These are phyloP conservation scores for Pseudococcus viburni DNA, from an alignment of 2,888 invertebrate species.

Conservation along the genomic window DNA sequence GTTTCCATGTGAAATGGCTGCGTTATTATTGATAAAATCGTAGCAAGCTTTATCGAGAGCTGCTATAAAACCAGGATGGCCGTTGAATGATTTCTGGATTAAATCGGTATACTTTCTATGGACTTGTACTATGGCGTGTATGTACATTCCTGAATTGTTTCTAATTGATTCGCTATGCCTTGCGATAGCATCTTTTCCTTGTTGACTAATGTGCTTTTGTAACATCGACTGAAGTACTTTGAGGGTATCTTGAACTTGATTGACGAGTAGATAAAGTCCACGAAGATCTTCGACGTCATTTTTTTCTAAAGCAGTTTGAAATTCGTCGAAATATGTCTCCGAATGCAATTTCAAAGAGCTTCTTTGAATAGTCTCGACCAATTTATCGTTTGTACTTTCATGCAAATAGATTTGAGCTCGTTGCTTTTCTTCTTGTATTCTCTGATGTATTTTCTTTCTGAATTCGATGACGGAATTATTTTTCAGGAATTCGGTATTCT, in stretches of 20 bases:
- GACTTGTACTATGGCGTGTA: slow-evolving; percentile 95
- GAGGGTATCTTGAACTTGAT: slow-evolving; percentile 92
- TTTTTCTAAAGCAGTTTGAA: slow-evolving; percentile 91
- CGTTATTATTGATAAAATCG: slow-evolving; percentile 96
- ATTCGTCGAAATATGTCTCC: slow-evolving; percentile 95
- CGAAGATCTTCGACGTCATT: slow-evolving; percentile 96
- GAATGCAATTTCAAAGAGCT: slow-evolving; percentile 97
- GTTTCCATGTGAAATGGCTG: slow-evolving; percentile 91
- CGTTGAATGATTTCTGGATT: slow-evolving; percentile 93
- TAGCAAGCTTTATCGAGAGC: slow-evolving; percentile 89
- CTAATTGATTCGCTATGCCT: slow-evolving; percentile 91
- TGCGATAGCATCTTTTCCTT: slow-evolving; percentile 93
- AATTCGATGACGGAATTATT: slow-evolving; percentile 90
- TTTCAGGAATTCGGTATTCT: slow-evolving; percentile 93
- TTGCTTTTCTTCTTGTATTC: slow-evolving; percentile 92
- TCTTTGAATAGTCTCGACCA: slow-evolving; percentile 93
- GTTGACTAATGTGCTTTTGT: slow-evolving; percentile 93
- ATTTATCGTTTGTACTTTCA: slow-evolving; percentile 88
- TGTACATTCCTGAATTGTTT: slow-evolving; percentile 97
- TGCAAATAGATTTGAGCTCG: slow-evolving; percentile 96
- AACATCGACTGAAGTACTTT: slow-evolving; percentile 89
- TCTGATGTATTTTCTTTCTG: slow-evolving; percentile 81
- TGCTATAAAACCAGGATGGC: slow-evolving; percentile 98
- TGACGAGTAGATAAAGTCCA: slow-evolving; percentile 94
- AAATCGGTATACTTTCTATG: slow-evolving; percentile 97